A percentile compares a stretch with the other conserved stretches of the same genome.
Conservation (phyloP, 2,113 vertebrate species). For the Albula goreensis region DNA sequence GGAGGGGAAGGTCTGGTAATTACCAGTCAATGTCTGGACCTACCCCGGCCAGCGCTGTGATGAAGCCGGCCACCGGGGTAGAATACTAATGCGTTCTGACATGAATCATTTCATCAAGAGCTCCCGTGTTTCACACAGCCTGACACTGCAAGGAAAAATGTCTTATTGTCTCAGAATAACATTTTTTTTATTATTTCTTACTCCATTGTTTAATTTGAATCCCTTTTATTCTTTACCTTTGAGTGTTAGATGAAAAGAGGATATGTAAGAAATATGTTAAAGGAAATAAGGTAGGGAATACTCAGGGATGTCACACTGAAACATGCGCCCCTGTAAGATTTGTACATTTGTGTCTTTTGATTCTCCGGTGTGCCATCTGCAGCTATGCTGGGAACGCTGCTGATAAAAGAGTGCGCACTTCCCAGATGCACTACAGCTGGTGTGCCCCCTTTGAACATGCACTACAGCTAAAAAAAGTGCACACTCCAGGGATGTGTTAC, state of each 20-base stretch:
- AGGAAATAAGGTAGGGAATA: background rate
- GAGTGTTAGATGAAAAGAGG: background rate
- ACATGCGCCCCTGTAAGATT: too few relatives aligned
- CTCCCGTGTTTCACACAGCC: background rate
- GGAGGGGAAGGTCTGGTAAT: background rate
- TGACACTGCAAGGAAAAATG: background rate
- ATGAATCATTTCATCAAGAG: background rate
- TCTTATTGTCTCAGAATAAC: background rate
- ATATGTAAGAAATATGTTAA: background rate
- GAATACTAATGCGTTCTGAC: constrained; percentile 14
- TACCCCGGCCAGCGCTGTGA: constrained; percentile 2
- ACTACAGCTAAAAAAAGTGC: too few relatives aligned
- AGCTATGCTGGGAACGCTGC: background rate
- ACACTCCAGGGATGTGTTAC: too few relatives aligned
- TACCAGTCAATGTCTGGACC: constrained; percentile 6
- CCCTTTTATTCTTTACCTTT: too few relatives aligned
- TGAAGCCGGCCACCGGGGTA: background rate
- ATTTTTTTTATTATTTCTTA: background rate
- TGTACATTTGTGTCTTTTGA: too few relatives aligned
- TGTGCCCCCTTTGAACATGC: background rate
- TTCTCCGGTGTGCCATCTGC: background rate
- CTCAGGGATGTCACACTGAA: too few relatives aligned
- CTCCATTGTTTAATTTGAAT: too few relatives aligned
- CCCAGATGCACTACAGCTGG: background rate
- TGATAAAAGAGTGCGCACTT: too few relatives aligned